Percentiles rank a stretch among this genome's conserved stretches.
Conservation (phyloP, 2,888 invertebrate species). For the Scaptomyza parva region DNA sequence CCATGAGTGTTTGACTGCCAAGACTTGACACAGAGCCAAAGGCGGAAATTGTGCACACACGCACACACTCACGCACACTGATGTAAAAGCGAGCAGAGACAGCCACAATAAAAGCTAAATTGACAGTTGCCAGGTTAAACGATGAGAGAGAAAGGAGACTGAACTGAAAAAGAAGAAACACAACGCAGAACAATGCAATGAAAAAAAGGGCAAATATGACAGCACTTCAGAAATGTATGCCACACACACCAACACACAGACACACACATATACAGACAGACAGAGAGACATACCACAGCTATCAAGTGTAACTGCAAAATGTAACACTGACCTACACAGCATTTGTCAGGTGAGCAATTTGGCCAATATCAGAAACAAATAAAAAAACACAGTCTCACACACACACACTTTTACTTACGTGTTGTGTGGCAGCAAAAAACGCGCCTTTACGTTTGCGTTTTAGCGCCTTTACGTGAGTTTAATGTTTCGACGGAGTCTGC, state of each 20-base stretch:
- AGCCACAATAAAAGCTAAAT: conserved; percentile 56
- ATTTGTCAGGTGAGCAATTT: conserved; percentile 57
- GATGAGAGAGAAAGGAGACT: conserved; percentile 32
- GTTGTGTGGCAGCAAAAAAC: conserved; percentile 8
- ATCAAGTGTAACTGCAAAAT: conserved; percentile 13
- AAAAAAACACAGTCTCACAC: no score
- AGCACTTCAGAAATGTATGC: conserved; percentile 65
- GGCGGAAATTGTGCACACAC: conserved; percentile 64
- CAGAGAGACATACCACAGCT: conserved; percentile 8
- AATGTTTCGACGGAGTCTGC: conserved; percentile 49
- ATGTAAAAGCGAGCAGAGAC: background rate
- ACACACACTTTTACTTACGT: conserved; percentile 37
- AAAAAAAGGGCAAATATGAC: conserved; percentile 38
- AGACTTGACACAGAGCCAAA: conserved; percentile 72
- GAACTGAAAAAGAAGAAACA: conserved; percentile 15
- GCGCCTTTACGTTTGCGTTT: conserved; percentile 38
- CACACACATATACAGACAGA: conserved; percentile 11
- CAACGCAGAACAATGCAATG: conserved; percentile 25
- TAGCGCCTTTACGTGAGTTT: conserved; percentile 55
- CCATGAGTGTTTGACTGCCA: conserved; percentile 49
- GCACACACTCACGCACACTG: conserved; percentile 18
- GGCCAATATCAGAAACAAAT: conserved; percentile 14
- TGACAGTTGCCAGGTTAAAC: conserved; percentile 59
- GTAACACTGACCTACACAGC: conserved; percentile 75
- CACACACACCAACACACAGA: conserved; percentile 47